Percentiles rank a stretch among this genome's conserved stretches.
phyloP scores from a whole-genome alignment of 2,888 invertebrate genomes.

The Balanococcus diminutus region DNA sequence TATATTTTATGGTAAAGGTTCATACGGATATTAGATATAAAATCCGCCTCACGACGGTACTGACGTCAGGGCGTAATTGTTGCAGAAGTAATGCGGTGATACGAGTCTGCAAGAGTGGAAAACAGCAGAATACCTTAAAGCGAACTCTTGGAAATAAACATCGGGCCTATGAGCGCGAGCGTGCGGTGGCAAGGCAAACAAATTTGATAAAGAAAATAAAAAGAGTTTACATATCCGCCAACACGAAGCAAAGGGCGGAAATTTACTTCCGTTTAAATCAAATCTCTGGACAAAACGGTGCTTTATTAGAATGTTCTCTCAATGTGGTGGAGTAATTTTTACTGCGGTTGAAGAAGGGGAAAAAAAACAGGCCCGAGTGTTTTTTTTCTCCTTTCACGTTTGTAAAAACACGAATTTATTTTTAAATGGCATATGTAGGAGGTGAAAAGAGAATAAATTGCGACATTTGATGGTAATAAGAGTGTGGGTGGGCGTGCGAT shows the following conservation, averaged over 20 bases:
- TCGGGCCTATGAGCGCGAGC: too few species aligned
- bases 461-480: constrained; percentile 7
- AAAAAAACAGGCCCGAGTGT: not conserved
- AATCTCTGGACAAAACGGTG: not conserved
- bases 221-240: not conserved
- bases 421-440: not conserved
- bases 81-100: not conserved
- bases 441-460: not conserved
- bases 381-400: not conserved
- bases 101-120: not conserved
- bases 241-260: not conserved
- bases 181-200: not conserved
- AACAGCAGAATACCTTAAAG: not conserved
- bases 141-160: not conserved
- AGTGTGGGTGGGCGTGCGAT: not conserved
- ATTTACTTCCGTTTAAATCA: not conserved
- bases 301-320: not conserved
- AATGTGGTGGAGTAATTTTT: not conserved
- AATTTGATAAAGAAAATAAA: not conserved
- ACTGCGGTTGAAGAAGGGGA: not conserved
- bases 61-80: not conserved
- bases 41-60: not conserved
- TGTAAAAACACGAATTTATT: not conserved
- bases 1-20: too few species aligned
- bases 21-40: not conserved